Evolutionary conservation across 2,888 invertebrate genomes (phyloP), one percentile per base, ranked within the genome.

Genomic region (Exephanes ischioxanthus): DNA sequence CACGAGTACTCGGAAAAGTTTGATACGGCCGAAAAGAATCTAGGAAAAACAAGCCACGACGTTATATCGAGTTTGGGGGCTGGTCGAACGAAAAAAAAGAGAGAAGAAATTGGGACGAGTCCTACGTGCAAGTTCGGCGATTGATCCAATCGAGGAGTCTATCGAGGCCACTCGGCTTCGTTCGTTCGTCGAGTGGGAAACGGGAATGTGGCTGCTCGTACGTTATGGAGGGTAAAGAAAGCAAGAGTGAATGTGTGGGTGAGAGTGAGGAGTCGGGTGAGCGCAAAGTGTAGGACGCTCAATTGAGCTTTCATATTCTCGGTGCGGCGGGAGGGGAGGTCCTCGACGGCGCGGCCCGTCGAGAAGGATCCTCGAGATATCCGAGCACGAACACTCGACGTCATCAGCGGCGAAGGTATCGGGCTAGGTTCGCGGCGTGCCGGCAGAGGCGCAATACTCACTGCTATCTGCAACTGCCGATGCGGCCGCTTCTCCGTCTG

Each of bases 351-450:
- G 73, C 33, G 55, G 41, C 73, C 41, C 73, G 73, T 45, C 73
- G 73, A 37, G 5, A 22, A 73, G 58, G 26, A 68, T 76, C 41
- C 75, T 80, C 66, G 80, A 80, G 67, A 55, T 73, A 48, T 67
- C 72, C 66, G 22, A 68, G 19, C 58, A 45, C 53, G 67, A 63
- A 77, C 73, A 75, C 80, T 80, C 80, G 58, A 80, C 67, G 80
- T 75, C 80, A 80, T 80, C 58, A 26, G 14, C 45, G 80, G 41
- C 67, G 67, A 80, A 68, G 73, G 55, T 55, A 80, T 80, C 14
- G 70, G 51, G 70, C 30, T 6, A 9, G 11, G 22, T 58, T 11
- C 58, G 19, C 58, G 22, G 19, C 58, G 22, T 58, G 26, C 26
- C 58, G 58, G 19, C 11, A 58, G 45, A 45, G 58, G 58, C 26